phyloP scores from a whole-genome alignment of 1,140 invertebrate genomes.

The Dufourea novaeangliae region DNA sequence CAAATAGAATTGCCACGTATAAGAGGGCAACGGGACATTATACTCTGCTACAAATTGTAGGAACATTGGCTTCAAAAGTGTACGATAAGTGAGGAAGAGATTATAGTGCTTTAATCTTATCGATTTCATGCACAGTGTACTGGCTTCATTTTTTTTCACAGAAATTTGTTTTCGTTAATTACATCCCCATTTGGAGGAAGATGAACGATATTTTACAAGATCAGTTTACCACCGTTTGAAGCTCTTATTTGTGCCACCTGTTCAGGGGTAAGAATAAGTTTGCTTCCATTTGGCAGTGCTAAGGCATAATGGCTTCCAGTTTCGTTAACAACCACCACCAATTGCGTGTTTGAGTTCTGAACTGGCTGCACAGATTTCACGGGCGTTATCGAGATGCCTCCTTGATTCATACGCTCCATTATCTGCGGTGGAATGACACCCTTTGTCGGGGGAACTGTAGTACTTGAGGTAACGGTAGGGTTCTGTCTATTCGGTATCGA shows the following conservation, averaged over 20 bases:
- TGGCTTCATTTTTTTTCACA: no score
- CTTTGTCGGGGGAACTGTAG: conserved; percentile 51
- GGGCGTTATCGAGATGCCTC: conserved; percentile 78
- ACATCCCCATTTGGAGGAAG: not conserved
- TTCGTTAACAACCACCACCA: conserved; percentile 80
- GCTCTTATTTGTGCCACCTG: conserved; percentile 79
- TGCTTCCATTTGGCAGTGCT: conserved; percentile 77
- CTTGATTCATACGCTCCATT: conserved; percentile 76
- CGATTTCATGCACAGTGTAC: not conserved
- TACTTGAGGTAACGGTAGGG: conserved; percentile 58
- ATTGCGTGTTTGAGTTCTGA: conserved; percentile 61
- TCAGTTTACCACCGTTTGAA: conserved; percentile 77
- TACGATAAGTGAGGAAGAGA: not conserved
- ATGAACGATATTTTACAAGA: conserved; percentile 64
- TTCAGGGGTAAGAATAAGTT: conserved; percentile 78
- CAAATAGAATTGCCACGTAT: not conserved
- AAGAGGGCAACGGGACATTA: not conserved
- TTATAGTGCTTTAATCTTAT: not conserved
- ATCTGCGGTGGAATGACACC: conserved; percentile 71
- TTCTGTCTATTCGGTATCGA: conserved; percentile 30
- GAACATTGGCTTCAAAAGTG: conserved; percentile 18
- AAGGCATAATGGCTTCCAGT: conserved; percentile 79
- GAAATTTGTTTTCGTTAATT: not conserved
- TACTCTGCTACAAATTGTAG: not conserved
- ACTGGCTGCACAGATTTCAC: conserved; percentile 63